Base-by-base conservation (phyloP, 2,113 vertebrate genomes). In the Gorsachius goisagi region DNA sequence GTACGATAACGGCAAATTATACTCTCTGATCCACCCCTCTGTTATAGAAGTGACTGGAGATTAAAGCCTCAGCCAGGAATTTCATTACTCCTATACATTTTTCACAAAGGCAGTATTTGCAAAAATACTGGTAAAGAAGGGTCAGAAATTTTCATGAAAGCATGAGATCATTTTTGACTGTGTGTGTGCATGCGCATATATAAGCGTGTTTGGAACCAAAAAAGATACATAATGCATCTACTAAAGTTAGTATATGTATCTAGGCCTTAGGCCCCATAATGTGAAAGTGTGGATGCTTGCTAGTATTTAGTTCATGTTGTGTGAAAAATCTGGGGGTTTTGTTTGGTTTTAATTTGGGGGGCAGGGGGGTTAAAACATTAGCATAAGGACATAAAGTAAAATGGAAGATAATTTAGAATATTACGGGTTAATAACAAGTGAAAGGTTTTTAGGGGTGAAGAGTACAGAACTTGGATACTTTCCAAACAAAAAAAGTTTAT, bases 11-110 rank as follows among this genome's bases (percentile, higher is more conserved):
- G 28, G 91, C 82, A 96, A 98, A 97, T 97, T 97, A 96, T 96
- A 47, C 96, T 97, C 96, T 98, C 90, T 97, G 94, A 97, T 98
- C 97, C 96, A 92, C 73, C 50, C 67, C 58, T 96, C 83, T 95
- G 69, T 97, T 96, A 83, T 20, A 89, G 86, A 96, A 97, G 96
- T 97, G 95, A 97, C 80, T 96, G 13, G 90, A 98, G 96, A 98
- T 98, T 98, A 98, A 98, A 98, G 95, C 87, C 77, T 93, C 73
- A 73, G 90, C 90, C 87, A 95, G 91, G 95, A 97, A 95, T 98
- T 97, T 96, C 97, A 97, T 96, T 98, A 94, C 73, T 94, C 87
- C 87, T 85, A 93, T 20, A 78, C 59, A 81, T 97, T 97, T 98
- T 97, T 98, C 96, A 97, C 94, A 85, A 90, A 95, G 85, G 83